Evolutionary conservation across 2,797 vertebrate genomes (phyloP), one percentile per base, ranked within the genome.

Genomic region (Gymnothorax reevesii): DNA sequence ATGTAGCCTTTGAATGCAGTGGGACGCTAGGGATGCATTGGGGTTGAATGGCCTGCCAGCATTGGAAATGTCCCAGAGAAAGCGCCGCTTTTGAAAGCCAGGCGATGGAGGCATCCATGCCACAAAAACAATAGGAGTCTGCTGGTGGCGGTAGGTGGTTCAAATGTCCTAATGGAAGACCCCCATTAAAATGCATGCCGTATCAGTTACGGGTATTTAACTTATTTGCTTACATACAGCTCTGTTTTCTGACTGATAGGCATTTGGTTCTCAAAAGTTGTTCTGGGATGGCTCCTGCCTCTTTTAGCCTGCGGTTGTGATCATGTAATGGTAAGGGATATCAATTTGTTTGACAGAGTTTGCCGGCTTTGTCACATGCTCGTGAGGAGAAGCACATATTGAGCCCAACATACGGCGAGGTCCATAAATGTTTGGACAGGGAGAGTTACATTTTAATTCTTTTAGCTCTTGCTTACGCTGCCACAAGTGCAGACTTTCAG

Each of bases 181-280:
- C 86, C 83, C 73, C 52, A 64, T 87, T 87, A 87, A 87, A 84
- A 80, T 87, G 86, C 71, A 87, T 80, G 71, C 55, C 80, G 83
- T 87, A 87, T 87, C 86, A 64, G 82, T 83, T 87, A 71, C 82
- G 59, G 55, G 86, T 83, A 84, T 87, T 87, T 87, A 87, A 87
- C 82, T 87, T 71, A 57, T 54, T 69, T 71, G 57, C 82, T 60
- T 66, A 69, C 60, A 86, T 71, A 77, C 86, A 59, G 86, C 69
- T 60, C 82, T 49, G 82, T 84, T 83, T 87, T 69, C 66, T 83
- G 82, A 54, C 54, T 57, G 82, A 84, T 42, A 60, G 69, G 66
- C 52, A 82, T 83, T 87, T 77, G 86, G 25, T 83, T 82, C 27
- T 83, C 59, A 13, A 60, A 13, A 79, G 49, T 62, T 82, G 85